Evolutionary conservation across 2,888 invertebrate genomes (phyloP), one percentile per base, ranked within the genome.

Genomic region (Blomia tropicalis): DNA sequence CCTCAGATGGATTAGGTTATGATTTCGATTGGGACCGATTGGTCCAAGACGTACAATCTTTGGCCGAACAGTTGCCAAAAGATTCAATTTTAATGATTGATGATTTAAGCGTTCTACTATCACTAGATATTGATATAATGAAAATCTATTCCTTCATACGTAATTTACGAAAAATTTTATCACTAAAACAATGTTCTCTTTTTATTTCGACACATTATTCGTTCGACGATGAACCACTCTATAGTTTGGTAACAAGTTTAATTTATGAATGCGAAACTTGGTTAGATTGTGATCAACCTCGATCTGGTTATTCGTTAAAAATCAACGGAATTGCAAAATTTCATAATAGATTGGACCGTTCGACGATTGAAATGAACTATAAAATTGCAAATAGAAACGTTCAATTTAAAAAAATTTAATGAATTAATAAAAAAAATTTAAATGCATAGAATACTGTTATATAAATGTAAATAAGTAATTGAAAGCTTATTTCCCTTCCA

Each of bases 401-500:
- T n/a, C 25, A 29, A n/a, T 56, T 56, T 31, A 56, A 23, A 56
- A 56, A 36, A 56, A 14, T 56, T 23, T 56, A 29, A 56, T 77
- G n/a, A 25, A 25, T 14, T 41, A 41, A 14, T 17, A 41, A 41
- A 41, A 17, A n/a, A 17, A 41, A 41, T 17, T 17, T 41, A 41
- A 41, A 41, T 17, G n/a, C n/a, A n/a, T 41, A n/a, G 14, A n/a
- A 41, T 41, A 41, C n/a, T 41, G 14, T 14, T n/a, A 17, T 41
- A 41, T 41, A 14, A 41, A n/a, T n/a, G n/a, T n/a, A n/a, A n/a
- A n/a, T n/a, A n/a, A n/a, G n/a, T n/a, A n/a, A n/a, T n/a, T n/a
- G n/a, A 41, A 41, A 41, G 41, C n/a, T 14, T 17, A 41, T n/a
- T 41, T 41, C 41, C 14, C n/a, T 14, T 41, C n/a, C n/a, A n/a